Evolutionary conservation across 2,888 invertebrate genomes (phyloP).

Genomic region (Allolobophora icterica): DNA sequence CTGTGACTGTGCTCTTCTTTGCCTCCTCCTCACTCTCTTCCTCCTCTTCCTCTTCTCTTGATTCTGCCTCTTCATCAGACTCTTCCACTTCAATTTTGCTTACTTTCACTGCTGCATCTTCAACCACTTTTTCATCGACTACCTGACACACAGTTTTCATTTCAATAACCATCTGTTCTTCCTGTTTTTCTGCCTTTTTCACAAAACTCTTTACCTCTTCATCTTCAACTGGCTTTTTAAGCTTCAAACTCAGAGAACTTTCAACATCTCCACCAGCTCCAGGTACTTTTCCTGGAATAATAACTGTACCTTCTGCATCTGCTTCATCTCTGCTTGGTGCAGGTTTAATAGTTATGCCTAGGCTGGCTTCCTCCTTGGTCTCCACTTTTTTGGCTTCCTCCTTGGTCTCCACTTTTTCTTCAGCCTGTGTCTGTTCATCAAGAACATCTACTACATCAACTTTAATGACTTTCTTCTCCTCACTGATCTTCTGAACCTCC

Average conservation of each 20-base stretch:
- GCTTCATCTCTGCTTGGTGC: not conserved
- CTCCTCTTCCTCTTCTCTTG: too few species aligned
- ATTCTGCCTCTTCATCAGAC: too few species aligned
- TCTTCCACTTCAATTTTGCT: not conserved
- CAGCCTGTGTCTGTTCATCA: not conserved
- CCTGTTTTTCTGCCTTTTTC: not conserved
- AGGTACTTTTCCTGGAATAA: not conserved
- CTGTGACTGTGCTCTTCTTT: too few species aligned
- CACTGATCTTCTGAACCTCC: slow-evolving; percentile 22
- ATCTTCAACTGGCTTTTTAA: not conserved
- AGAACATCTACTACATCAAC: slow-evolving; percentile 12
- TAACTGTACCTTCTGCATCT: not conserved
- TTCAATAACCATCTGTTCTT: slow-evolving; percentile 4
- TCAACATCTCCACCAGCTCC: not conserved
- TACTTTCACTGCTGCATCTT: not conserved
- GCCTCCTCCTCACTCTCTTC: too few species aligned
- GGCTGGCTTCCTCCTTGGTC: too few species aligned
- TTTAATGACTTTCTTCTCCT: not conserved
- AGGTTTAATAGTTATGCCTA: not conserved
- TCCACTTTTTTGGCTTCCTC: not conserved
- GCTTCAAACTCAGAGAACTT: not conserved
- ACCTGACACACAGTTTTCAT: slow-evolving; percentile 20
- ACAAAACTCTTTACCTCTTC: not conserved
- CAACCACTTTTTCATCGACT: not conserved
- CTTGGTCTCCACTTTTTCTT: not conserved